Evolutionary conservation across 2,888 invertebrate species (phyloP), one percentile per base, ranked within the genome.

Genomic region (Flexamia atlantica): DNA sequence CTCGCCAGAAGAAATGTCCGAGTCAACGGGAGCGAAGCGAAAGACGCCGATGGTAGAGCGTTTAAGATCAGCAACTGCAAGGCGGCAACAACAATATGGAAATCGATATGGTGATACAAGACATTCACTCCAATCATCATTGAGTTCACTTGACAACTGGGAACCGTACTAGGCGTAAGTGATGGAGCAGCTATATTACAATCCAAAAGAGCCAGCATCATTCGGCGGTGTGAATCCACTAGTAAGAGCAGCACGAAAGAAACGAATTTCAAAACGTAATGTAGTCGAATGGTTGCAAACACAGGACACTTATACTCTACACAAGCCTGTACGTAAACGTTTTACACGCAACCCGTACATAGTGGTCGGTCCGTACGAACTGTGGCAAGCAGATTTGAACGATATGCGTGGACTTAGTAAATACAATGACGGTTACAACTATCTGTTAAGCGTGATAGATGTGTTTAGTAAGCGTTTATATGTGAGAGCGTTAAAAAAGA

Each of bases 401-500:
- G 82, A 82, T 64, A 82, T 85, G 84, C 23, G 57, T 17, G n/a
- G 14, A 0, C 76, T 85, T 30, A 74, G 46, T 0, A 80, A 46
- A 74, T 50, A 86, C 57, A 87, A 87, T 70, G 79, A 85, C 9
- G 86, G 85, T 3, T 80, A n/a, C n/a, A 74, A 83, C 5, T 87
- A 85, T 74, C 68, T 87, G 5, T 70, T 88, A 36, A 83, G 83
- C 14, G 85, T 87, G n/a, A 86, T 88, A 25, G 86, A 88, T 17
- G 86, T 86, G 7, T 85, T 87, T 12, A 87, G 85, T 30, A 87
- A 87, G 28, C 23, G 64, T 4, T 81, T 85, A 0, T 88, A 86
- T 86, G 84, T 87, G 4, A 84, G 87, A 68, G 82, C 87, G 1
- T 36, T 88, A 20, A 84, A 81, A 14, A 84, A 86, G 74, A 89